Base-by-base conservation (phyloP, 2,113 vertebrate genomes). In the Chionodraco myersi region DNA sequence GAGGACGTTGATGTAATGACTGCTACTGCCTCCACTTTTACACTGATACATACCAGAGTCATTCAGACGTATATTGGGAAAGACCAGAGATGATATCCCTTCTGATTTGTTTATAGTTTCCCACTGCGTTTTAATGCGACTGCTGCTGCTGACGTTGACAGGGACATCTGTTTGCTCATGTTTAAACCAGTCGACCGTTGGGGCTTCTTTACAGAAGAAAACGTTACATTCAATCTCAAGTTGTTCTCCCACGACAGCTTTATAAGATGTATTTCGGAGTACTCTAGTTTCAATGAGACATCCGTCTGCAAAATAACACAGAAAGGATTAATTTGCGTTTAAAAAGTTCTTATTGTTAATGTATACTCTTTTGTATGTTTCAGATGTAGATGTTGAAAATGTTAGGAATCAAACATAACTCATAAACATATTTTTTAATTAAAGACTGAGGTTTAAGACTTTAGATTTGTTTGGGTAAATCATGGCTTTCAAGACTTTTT, bases 21-120 rank as follows among this genome's bases (percentile, higher is more conserved):
- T 1, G 1, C 80, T 0, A 34, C 0, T 1, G 1, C 0, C 0
- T 52, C 1, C 13, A 56, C 0, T 0, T 7, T 0, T 0, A 88
- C 95, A 95, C 8, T 3, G 73, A 86, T 95, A 95, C 0, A 2
- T 0, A 23, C 94, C 94, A 2, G 79, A 34, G 58, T 95, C 83
- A 0, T 0, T 60, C 45, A 0, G 44, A n/a, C 52, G 44, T 9
- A 92, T 15, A 0, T 60, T 79, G 1, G 47, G 2, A 18, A 94
- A 91, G 1, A 44, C 4, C 68, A 95, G 69, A 65, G 36, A 72
- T 0, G 10, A 81, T 0, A 1, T 16, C 0, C 75, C 10, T 10
- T 1, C 1, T 0, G 0, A 2, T 0, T 2, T 0, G 0, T n/a
- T 34, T 4, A 0, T 0, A 0, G 0, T 0, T 3, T 9, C 41